Evolutionary conservation across 2,113 vertebrate species (phyloP).

Genomic region (Malurus alboscapulatus): DNA sequence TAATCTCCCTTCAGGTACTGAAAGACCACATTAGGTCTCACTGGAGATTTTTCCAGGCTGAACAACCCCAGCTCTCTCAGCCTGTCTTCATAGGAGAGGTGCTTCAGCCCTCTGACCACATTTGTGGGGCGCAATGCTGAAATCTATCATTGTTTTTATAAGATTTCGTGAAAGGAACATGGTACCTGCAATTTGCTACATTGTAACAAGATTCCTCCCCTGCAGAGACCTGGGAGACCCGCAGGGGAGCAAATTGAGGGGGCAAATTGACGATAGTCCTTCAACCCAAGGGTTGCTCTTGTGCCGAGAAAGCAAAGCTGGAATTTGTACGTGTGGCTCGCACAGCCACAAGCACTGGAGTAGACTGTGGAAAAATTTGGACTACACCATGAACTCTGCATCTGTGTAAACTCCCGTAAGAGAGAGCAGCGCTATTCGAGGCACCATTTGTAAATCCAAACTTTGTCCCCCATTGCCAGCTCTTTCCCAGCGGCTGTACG

Average conservation of each 20-base stretch:
- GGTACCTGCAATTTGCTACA: not conserved
- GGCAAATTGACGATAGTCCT: fast-evolving
- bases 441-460: not conserved
- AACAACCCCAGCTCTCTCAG: not conserved
- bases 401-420: not conserved
- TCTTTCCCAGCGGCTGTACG: fast-evolving
- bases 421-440: not conserved
- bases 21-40: not conserved
- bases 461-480: fast-evolving
- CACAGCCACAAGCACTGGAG: not conserved
- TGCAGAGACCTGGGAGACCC: not conserved
- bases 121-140: not conserved
- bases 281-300: not conserved
- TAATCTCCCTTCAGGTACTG: not conserved
- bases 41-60: not conserved
- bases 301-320: not conserved
- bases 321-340: not conserved
- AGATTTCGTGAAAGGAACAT: not conserved
- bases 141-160: not conserved
- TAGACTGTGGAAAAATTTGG: not conserved
- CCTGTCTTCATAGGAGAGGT: not conserved
- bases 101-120: not conserved
- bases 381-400: not conserved
- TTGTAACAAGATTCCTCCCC: not conserved
- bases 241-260: fast-evolving